Conservation (phyloP, 2,888 invertebrate species). For the Ochropleura plecta region DNA sequence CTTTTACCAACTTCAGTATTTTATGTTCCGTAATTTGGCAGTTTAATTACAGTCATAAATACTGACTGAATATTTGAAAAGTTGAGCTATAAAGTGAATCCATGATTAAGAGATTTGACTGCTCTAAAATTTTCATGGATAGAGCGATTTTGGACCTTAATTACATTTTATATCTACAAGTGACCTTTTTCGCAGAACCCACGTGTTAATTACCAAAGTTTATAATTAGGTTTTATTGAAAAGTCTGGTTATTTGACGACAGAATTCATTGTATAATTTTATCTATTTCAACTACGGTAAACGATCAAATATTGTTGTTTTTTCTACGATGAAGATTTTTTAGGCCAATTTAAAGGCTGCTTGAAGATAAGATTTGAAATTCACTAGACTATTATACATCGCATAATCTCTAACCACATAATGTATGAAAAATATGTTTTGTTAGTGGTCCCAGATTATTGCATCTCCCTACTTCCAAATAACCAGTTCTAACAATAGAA, state of each 20-base stretch:
- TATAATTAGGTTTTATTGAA: not conserved
- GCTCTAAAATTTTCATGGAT: constrained; percentile 26
- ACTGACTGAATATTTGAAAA: constrained; percentile 53
- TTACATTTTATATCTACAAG: constrained; percentile 25
- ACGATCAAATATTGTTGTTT: not conserved
- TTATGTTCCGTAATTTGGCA: constrained; percentile 51
- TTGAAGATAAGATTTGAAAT: not conserved
- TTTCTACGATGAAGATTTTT: not conserved
- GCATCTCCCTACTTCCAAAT: not conserved
- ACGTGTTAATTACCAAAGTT: not conserved
- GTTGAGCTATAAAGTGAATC: constrained; percentile 51
- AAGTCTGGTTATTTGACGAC: not conserved
- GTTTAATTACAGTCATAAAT: constrained; percentile 60
- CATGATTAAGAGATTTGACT: constrained; percentile 40
- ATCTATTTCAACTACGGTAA: not conserved
- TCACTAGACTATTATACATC: not conserved
- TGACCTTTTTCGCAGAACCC: not conserved
- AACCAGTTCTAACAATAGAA: not conserved
- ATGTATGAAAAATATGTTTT: not conserved
- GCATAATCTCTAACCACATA: not conserved
- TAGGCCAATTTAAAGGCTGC: not conserved
- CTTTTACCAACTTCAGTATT: constrained; percentile 51
- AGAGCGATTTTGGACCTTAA: constrained; percentile 23
- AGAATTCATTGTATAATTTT: not conserved
- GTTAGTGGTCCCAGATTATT: not conserved